phyloP scores from a whole-genome alignment of 2,888 invertebrate species.

The Limnephilus marmoratus region DNA sequence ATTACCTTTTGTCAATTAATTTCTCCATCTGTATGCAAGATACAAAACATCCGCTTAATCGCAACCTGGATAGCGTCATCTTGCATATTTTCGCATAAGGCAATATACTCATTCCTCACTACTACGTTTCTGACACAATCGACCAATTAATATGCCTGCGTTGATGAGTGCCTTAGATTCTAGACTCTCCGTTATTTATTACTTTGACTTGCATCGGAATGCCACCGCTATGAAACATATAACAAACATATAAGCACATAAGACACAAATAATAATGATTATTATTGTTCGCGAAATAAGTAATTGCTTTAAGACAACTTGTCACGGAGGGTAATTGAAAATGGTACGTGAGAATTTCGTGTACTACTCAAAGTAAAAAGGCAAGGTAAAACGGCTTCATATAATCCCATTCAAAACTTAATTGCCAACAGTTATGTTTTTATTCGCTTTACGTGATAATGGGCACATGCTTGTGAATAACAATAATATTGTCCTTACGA shows the following conservation, averaged over 20 bases:
- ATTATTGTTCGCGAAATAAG: constrained; percentile 40
- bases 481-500: neutral
- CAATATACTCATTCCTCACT: neutral
- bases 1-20: constrained; percentile 43
- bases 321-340: neutral
- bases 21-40: constrained; percentile 6
- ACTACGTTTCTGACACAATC: constrained; percentile 32
- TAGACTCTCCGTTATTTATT: constrained; percentile 31
- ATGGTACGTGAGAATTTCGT: constrained; percentile 20
- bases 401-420: constrained; percentile 27
- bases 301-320: neutral
- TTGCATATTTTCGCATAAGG: constrained; percentile 39
- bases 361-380: neutral
- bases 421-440: constrained; percentile 29
- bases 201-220: constrained; percentile 21
- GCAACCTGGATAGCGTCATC: constrained; percentile 31
- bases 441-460: constrained; percentile 35
- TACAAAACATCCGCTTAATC: constrained; percentile 16
- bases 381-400: neutral
- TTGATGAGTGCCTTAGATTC: constrained; percentile 46
- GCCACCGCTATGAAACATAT: neutral
- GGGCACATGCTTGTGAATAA: neutral
- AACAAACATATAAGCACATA: neutral
- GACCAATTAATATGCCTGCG: constrained; percentile 50
- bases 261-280: constrained; percentile 4